Percentiles rank a stretch among this genome's conserved stretches.
Conservation (phyloP, 2,888 invertebrate species). For the Meiosimyza platycephala region DNA sequence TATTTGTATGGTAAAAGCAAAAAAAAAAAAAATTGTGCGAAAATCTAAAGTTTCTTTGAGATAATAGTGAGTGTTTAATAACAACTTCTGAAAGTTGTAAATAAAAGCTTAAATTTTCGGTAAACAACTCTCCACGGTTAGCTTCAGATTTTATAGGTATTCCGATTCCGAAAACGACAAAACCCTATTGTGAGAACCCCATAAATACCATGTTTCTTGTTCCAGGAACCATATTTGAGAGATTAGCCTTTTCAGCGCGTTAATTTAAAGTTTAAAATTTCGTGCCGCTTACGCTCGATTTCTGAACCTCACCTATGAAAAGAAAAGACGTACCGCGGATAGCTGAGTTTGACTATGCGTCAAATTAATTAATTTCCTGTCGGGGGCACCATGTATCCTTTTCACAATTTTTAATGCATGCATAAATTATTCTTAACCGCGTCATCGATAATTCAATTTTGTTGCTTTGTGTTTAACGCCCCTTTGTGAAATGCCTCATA, state of each 20-base stretch:
- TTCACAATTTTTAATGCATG: constrained; percentile 14
- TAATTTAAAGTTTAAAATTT: no score
- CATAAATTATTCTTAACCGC: constrained; percentile 36
- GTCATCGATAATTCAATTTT: constrained; percentile 61
- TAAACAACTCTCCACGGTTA: neutral
- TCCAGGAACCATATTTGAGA: neutral
- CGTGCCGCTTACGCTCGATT: no score
- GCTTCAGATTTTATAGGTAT: constrained; percentile 15
- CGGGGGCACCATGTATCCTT: neutral
- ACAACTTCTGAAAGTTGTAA: no score
- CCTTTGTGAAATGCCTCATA: neutral
- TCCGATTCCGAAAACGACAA: no score
- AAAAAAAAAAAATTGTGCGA: neutral
- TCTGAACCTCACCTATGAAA: no score
- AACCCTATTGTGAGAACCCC: neutral
- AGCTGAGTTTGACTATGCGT: no score
- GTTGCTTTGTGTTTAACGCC: constrained; percentile 56
- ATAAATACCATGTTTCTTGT: neutral
- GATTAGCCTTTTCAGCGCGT: no score
- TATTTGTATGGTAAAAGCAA: neutral
- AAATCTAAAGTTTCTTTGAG: neutral
- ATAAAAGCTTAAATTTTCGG: no score
- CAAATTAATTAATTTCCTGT: neutral
- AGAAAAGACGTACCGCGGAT: no score
- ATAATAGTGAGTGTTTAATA: no score